Evolutionary conservation across 2,113 vertebrate genomes (phyloP), one percentile per base, ranked within the genome.

Genomic region (Stictonetta naevosa): DNA sequence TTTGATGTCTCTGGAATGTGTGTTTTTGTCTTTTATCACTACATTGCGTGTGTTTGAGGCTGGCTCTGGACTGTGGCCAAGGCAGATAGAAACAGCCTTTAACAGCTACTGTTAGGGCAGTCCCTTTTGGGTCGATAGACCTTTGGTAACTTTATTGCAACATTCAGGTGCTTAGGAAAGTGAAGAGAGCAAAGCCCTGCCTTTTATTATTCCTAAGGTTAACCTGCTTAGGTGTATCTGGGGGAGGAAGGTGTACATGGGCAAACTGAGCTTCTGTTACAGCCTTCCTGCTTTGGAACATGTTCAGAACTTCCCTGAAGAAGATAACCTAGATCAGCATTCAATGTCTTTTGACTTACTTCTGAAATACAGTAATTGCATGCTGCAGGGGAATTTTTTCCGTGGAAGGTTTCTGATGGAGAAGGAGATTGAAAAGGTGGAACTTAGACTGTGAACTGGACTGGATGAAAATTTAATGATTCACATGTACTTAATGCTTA

Each of bases 371-470:
- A 20, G 11, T 10, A 28, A 40, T 6, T 40, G 28, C 29, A 18
- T 1, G 22, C 3, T 68, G 28, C 3, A 0, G 42, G 15, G 25
- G 25, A 53, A 53, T 33, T 36, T 25, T 67, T n/a, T 63, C 66
- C 48, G 6, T 25, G 17, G 15, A 38, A 62, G 7, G 18, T 4
- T 84, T 14, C 55, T 74, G 50, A 36, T 23, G 33, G 31, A 22
- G 1, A 38, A 22, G 50, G 29, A 22, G 50, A 31, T 26, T 62
- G 48, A 23, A 48, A 62, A 80, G 36, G 18, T 16, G 22, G 48
- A 59, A 8, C 15, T 7, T 7, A 38, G 33, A 6, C 0, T 33
- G 36, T 84, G n/a, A 21, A 31, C 5, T 56, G 10, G 66, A 46
- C 28, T 16, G 38, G 10, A 7, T 74, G 19, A 19, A 55, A 56